Base-by-base conservation (phyloP, 1,140 invertebrate genomes). In the Tetramorium parvispinum region DNA sequence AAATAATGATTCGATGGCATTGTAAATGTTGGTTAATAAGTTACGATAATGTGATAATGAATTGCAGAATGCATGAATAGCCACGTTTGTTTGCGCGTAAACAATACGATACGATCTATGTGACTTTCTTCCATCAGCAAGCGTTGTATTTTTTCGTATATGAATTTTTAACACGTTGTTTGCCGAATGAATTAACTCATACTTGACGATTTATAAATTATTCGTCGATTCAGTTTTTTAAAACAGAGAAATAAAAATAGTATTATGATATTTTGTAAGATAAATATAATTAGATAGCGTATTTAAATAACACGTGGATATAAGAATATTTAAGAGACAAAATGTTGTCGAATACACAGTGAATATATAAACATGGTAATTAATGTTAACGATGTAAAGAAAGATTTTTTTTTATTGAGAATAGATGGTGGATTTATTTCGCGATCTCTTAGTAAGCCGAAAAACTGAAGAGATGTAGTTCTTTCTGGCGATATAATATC, bases 11-110 rank as follows among this genome's bases (percentile, higher is more conserved):
- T 43, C 27, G 43, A 16, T 24, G 13, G 13, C 32, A 55, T 70
- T 40, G 63, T 70, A 70, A 43, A 53, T 27, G 46, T 53, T 40
- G 43, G 27, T 79, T 51, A 81, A 81, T 79, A 68, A 79, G n/a
- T 79, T 37, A 68, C 21, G 32, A n/a, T 40, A 68, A 18, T 32
- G 7, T 32, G 24, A 10, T 68, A 70, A 81, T 70, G 32, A 66
- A 51, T 79, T 24, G 43, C 4, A 27, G 7, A 40, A 68, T 66
- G 11, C 21, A 10, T 24, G 10, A 53, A 40, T 53, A n/a, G 55
- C 21, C 18, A 40, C 27, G 24, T 79, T n/a, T 66, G 43, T 46
- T 75, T 61, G 24, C 11, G 40, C 73, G 73, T 13, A n/a, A 43
- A 61, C 8, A 43, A 24, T 46, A 37, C 18, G 0, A 63, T 43